Evolutionary conservation across 1,140 invertebrate species (phyloP).

Genomic region (Sitodiplosis mosellana): DNA sequence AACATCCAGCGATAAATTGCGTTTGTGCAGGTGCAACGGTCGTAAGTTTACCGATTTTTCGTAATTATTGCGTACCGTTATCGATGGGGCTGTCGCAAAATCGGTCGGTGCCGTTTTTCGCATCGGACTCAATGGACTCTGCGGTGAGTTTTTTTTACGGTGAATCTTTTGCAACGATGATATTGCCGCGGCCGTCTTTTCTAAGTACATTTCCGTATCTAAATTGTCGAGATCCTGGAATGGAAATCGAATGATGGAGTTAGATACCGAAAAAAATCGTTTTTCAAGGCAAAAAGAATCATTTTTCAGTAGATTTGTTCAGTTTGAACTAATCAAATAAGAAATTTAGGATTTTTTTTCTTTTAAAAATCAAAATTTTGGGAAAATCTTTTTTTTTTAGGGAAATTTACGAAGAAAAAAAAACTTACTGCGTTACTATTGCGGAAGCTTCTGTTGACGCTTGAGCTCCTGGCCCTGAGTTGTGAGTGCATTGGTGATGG

Average conservation of each 20-base stretch:
- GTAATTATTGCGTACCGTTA: slow-evolving; percentile 2
- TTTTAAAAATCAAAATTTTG: no score
- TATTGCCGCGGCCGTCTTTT: slow-evolving; percentile 46
- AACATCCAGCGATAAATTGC: slow-evolving; percentile 3
- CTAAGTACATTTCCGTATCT: slow-evolving; percentile 41
- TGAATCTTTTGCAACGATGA: slow-evolving; percentile 34
- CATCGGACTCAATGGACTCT: slow-evolving; percentile 9
- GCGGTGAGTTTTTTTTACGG: slow-evolving; percentile 12
- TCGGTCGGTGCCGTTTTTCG: slow-evolving; percentile 4
- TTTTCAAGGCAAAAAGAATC: no score
- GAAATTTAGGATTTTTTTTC: no score
- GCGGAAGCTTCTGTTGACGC: slow-evolving; percentile 15
- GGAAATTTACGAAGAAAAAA: no score
- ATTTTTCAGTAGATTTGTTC: no score
- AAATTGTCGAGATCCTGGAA: no score
- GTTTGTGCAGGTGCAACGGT: slow-evolving; percentile 2
- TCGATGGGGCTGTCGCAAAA: neutral
- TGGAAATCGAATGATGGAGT: no score
- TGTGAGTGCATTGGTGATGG: slow-evolving; percentile 36
- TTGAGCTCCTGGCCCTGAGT: slow-evolving; percentile 28
- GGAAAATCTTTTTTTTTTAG: no score
- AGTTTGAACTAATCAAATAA: no score
- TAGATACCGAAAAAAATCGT: no score
- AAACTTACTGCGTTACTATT: neutral
- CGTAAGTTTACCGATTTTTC: neutral